phyloP scores from a whole-genome alignment of 2,113 vertebrate genomes.

The Bos indicus region DNA sequence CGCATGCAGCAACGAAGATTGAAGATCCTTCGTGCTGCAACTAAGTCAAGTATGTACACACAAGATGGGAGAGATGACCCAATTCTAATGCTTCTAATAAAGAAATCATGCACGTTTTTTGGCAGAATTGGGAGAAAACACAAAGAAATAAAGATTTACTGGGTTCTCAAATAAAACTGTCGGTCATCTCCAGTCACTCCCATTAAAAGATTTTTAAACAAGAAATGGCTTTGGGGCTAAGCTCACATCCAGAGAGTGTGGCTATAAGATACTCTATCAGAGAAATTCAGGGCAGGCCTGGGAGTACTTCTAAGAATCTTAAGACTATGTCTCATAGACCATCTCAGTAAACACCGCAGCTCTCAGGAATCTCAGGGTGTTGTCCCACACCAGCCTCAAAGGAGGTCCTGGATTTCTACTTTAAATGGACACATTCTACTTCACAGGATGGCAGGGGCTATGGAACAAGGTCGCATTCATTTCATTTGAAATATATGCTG shows the following conservation, averaged over 20 bases:
- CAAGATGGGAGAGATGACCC: neutral
- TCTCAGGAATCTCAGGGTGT: neutral
- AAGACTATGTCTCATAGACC: neutral
- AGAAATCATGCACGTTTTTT: neutral
- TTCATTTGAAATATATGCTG: neutral
- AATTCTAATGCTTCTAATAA: neutral
- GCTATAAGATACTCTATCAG: neutral
- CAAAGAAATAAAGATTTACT: neutral
- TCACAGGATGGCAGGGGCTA: neutral
- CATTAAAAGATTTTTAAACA: neutral
- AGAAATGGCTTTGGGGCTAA: neutral
- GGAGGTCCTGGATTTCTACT: neutral
- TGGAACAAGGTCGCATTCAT: neutral
- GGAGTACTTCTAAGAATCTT: neutral
- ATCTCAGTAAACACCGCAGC: neutral
- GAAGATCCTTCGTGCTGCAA: neutral
- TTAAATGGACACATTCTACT: neutral
- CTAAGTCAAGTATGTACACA: neutral
- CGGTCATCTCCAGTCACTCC: neutral
- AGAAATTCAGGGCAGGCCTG: neutral
- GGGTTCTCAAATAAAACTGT: neutral
- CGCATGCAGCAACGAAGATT: rapidly evolving
- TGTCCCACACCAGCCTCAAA: neutral
- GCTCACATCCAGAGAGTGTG: neutral
- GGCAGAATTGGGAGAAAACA: neutral